Evolutionary conservation across 2,888 invertebrate species (phyloP).

Genomic region (Tipula unca): DNA sequence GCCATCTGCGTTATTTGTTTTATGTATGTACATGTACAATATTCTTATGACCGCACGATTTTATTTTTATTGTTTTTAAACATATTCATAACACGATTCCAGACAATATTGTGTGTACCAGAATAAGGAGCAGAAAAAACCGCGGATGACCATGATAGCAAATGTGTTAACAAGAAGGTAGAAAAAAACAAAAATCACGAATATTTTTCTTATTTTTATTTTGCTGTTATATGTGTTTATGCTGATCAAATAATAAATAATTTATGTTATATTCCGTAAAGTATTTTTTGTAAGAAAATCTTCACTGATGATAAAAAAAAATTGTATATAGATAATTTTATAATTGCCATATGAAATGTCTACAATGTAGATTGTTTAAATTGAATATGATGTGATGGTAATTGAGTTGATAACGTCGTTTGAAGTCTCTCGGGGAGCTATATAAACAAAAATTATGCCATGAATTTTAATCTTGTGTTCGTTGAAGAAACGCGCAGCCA

Average conservation of each 20-base stretch:
- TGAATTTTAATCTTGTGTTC: not conserved
- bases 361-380: not conserved
- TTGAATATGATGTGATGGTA: not conserved
- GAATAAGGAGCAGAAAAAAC: not conserved
- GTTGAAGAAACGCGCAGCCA: no score
- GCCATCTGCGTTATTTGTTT: not conserved
- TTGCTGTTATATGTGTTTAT: not conserved
- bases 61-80: not conserved
- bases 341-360: not conserved
- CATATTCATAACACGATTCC: not conserved
- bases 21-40: not conserved
- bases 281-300: no score
- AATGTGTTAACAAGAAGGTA: not conserved
- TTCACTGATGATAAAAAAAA: not conserved
- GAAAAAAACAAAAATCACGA: not conserved
- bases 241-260: slow-evolving; percentile 8
- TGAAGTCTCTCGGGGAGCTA: not conserved
- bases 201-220: not conserved
- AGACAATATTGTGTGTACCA: not conserved
- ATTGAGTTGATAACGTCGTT: not conserved
- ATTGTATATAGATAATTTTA: not conserved
- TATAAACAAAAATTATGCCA: not conserved
- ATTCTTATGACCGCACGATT: not conserved
- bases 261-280: not conserved
- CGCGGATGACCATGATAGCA: slow-evolving; percentile 8